phyloP scores from a whole-genome alignment of 1,140 invertebrate species.

The Trachymyrmex septentrionalis region DNA sequence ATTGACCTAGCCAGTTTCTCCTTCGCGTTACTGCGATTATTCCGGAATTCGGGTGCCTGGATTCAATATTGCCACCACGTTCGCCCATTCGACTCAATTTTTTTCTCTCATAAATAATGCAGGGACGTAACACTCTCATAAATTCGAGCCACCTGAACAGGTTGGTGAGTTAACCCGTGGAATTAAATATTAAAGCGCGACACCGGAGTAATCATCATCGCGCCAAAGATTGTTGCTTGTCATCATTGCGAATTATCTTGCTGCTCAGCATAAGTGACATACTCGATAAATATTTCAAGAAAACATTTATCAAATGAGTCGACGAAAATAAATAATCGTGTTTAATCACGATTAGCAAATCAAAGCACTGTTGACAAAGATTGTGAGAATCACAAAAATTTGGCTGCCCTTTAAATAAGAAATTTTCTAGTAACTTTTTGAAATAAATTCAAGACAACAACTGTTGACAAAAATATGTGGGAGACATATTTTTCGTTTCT shows the following conservation, averaged over 20 bases:
- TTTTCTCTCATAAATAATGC: slow-evolving; percentile 62
- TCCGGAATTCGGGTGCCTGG: background rate
- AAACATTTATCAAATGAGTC: background rate
- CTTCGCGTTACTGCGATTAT: slow-evolving; percentile 9
- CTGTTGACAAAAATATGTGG: background rate
- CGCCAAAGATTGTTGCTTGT: background rate
- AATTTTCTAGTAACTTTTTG: background rate
- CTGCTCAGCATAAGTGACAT: background rate
- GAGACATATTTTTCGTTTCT: background rate
- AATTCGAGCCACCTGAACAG: slow-evolving; percentile 41
- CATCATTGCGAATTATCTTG: slow-evolving; percentile 10
- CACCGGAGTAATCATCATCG: slow-evolving; percentile 9
- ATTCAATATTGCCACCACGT: slow-evolving; percentile 56
- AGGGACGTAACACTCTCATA: slow-evolving; percentile 41
- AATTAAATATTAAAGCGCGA: slow-evolving; percentile 42
- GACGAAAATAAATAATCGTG: background rate
- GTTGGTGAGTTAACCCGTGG: background rate
- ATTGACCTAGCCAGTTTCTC: background rate
- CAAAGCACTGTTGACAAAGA: background rate
- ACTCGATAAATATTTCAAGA: background rate
- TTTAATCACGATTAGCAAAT: background rate
- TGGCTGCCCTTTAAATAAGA: background rate
- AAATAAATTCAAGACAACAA: background rate
- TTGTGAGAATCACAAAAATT: background rate
- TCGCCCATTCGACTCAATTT: slow-evolving; percentile 35